phyloP scores from a whole-genome alignment of 2,888 invertebrate species.

The Leucophora obtusa region DNA sequence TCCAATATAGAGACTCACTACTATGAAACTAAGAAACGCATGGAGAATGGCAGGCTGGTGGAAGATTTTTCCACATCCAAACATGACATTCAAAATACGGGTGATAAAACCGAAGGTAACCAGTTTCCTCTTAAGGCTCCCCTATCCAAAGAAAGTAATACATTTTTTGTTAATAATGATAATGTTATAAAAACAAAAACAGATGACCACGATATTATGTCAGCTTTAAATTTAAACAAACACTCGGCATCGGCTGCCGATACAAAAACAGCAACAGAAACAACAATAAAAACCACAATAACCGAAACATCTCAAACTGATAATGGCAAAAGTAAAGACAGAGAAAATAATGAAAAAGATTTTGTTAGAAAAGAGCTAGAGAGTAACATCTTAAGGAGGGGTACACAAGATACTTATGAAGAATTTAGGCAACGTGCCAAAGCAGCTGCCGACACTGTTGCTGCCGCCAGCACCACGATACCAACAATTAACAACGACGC shows the following conservation, averaged over 20 bases:
- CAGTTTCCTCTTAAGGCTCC: constrained; percentile 11
- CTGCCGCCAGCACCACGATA: constrained; percentile 25
- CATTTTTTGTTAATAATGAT: constrained; percentile 6
- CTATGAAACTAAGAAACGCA: constrained; percentile 74
- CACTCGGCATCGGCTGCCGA: constrained; percentile 47
- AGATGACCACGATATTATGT: constrained; percentile 73
- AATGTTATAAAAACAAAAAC: constrained; percentile 22
- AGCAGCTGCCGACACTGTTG: constrained; percentile 69
- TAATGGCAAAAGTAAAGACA: constrained; percentile 30
- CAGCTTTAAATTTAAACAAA: constrained; percentile 77
- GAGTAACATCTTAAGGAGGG: constrained; percentile 45
- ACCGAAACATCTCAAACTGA: constrained; percentile 38
- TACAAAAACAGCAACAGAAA: constrained; percentile 51
- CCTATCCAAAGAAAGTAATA: background rate
- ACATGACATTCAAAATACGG: constrained; percentile 68
- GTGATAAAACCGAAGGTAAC: constrained; percentile 58
- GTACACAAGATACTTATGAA: constrained; percentile 71
- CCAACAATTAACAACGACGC: constrained; percentile 53
- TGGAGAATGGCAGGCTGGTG: constrained; percentile 77
- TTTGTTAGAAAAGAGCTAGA: constrained; percentile 59
- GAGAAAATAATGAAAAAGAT: constrained; percentile 63
- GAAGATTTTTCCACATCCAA: constrained; percentile 73
- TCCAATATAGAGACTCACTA: constrained; percentile 77
- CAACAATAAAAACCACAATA: constrained; percentile 51
- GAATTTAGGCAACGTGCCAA: constrained; percentile 79